Conservation (phyloP, 2,888 invertebrate genomes). For the Lamellibrachia columna region DNA sequence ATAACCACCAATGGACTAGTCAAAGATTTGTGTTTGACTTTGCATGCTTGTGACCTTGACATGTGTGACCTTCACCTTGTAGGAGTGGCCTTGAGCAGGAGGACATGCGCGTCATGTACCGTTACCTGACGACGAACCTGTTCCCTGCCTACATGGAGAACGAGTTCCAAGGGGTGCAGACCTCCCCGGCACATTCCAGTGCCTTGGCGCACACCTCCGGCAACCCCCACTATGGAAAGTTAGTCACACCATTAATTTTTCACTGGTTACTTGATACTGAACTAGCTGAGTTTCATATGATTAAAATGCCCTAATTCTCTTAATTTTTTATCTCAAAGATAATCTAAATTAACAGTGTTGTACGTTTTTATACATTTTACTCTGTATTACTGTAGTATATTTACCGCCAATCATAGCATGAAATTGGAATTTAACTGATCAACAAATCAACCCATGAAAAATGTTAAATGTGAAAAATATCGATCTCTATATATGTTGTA, state of each 20-base stretch:
- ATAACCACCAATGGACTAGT: neutral
- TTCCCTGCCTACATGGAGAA: constrained; percentile 74
- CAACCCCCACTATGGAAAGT: constrained; percentile 30
- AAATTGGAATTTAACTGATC: neutral
- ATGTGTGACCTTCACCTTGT: neutral
- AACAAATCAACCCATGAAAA: no score
- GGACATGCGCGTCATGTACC: constrained; percentile 89
- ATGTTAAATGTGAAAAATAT: no score
- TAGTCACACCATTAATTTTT: neutral
- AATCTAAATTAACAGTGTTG: no score
- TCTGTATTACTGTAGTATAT: no score
- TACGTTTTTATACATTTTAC: no score
- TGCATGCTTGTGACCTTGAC: neutral
- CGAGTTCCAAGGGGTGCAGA: constrained; percentile 66
- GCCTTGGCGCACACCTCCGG: constrained; percentile 34
- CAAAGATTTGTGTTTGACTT: neutral
- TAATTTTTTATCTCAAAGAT: neutral
- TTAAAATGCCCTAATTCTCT: neutral
- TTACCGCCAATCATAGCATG: neutral
- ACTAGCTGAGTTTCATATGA: no score
- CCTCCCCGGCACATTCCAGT: constrained; percentile 22
- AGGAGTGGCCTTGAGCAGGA: constrained; percentile 85
- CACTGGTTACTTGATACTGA: no score
- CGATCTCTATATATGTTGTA: no score
- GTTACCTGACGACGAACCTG: constrained; percentile 78